A percentile compares a stretch with the other conserved stretches of the same genome.
Conservation (phyloP, 2,113 vertebrate genomes). For the Channa argus region DNA sequence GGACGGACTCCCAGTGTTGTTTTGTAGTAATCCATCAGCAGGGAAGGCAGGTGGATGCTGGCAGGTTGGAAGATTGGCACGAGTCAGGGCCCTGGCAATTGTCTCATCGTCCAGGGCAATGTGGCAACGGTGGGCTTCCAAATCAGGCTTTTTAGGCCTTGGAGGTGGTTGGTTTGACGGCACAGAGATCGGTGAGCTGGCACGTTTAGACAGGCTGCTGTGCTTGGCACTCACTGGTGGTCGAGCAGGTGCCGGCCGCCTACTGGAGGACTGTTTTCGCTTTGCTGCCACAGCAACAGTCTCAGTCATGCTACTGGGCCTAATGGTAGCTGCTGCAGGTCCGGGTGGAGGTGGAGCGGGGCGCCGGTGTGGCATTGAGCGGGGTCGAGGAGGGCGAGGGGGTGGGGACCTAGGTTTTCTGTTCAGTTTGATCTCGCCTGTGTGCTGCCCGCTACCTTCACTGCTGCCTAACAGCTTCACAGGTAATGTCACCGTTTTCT, state of each 20-base stretch:
- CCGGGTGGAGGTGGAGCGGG: slow-evolving; percentile 83
- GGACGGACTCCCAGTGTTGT: slow-evolving; percentile 2
- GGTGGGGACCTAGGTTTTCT: slow-evolving; percentile 73
- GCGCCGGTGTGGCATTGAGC: slow-evolving; percentile 85
- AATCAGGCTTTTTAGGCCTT: slow-evolving; percentile 84
- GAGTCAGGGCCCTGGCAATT: slow-evolving; percentile 78
- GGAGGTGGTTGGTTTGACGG: slow-evolving; percentile 84
- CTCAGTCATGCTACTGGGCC: slow-evolving; percentile 85
- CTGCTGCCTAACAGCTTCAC: background rate
- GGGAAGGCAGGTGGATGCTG: slow-evolving; percentile 39
- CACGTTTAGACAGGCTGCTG: slow-evolving; percentile 71
- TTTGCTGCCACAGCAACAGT: slow-evolving; percentile 64
- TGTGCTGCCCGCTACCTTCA: background rate
- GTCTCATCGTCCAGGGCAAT: slow-evolving; percentile 81
- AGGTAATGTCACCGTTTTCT: slow-evolving; percentile 36
- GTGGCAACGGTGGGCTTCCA: slow-evolving; percentile 81
- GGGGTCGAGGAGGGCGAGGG: slow-evolving; percentile 83
- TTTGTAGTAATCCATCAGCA: slow-evolving; percentile 25
- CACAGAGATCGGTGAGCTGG: slow-evolving; percentile 82
- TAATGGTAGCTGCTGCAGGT: slow-evolving; percentile 55
- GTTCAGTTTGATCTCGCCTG: slow-evolving; percentile 31
- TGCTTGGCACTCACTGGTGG: slow-evolving; percentile 66
- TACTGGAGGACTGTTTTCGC: slow-evolving; percentile 27
- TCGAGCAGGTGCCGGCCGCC: slow-evolving; percentile 50
- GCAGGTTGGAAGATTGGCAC: slow-evolving; percentile 76